Percentiles rank a stretch among this genome's conserved stretches.
Conservation (phyloP, 1,140 invertebrate species). For the Caenorhabditis brenneri region DNA sequence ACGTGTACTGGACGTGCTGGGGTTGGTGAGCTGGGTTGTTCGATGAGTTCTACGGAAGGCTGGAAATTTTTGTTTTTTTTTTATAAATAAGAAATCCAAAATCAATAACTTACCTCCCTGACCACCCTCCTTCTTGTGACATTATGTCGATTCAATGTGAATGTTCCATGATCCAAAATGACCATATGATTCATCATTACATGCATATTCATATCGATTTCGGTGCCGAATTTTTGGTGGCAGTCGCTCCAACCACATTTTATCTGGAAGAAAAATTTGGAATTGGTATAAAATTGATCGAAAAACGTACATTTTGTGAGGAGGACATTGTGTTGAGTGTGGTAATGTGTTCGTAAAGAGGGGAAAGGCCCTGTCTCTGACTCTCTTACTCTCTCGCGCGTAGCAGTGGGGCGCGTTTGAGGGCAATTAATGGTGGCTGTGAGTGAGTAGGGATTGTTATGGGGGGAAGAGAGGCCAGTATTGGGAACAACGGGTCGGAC, state of each 20-base stretch:
- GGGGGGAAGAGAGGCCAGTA: no score
- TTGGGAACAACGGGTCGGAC: not conserved
- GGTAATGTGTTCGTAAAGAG: not conserved
- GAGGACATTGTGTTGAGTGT: not conserved
- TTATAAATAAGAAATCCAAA: no score
- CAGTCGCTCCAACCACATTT: not conserved
- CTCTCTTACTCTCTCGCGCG: not conserved
- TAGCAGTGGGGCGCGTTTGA: not conserved
- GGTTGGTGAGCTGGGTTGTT: no score
- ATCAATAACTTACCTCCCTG: not conserved
- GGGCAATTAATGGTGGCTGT: no score
- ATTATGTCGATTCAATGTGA: not conserved
- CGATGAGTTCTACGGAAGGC: not conserved
- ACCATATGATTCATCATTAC: slow-evolving; percentile 14
- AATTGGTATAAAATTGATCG: not conserved
- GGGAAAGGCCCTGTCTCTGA: not conserved
- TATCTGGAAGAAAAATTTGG: not conserved
- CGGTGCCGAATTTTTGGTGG: not conserved
- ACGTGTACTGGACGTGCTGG: no score
- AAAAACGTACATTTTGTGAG: not conserved
- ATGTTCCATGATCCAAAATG: not conserved
- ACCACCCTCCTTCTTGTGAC: not conserved
- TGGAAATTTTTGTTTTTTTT: not conserved
- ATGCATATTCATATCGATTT: slow-evolving; percentile 31
- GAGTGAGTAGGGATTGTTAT: no score